These are phyloP conservation scores for Dorcus hopei DNA, from an alignment of 2,888 invertebrate species.

Conservation along the genomic window DNA sequence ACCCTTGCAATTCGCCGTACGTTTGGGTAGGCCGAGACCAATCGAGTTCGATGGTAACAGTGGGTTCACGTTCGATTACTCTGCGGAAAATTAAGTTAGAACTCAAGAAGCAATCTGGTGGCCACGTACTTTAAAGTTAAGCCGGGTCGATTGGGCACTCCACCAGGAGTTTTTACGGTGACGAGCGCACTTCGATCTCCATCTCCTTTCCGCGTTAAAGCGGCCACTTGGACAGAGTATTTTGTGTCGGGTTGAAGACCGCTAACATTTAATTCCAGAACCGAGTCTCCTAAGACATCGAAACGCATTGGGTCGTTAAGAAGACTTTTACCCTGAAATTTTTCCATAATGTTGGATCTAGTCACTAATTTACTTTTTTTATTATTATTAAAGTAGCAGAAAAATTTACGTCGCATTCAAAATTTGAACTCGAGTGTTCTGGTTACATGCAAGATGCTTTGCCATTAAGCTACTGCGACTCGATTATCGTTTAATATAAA, in stretches of 20 bases:
- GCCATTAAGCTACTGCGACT: too few species aligned
- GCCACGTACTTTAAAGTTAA: conserved; percentile 71
- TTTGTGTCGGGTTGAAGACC: conserved; percentile 93
- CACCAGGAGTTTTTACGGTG: conserved; percentile 87
- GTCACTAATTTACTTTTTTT: too few species aligned
- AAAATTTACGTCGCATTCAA: too few species aligned
- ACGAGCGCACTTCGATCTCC: conserved; percentile 87
- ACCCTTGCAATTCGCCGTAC: conserved; percentile 84
- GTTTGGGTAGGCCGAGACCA: conserved; percentile 90
- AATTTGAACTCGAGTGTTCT: too few species aligned
- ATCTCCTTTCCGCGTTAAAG: conserved; percentile 94
- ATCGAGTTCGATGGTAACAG: conserved; percentile 84
- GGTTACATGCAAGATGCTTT: too few species aligned
- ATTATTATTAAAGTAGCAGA: too few species aligned
- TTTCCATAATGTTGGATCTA: background rate
- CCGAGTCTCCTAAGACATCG: conserved; percentile 78
- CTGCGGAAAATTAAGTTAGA: conserved; percentile 48
- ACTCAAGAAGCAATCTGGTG: background rate
- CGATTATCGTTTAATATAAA: too few species aligned
- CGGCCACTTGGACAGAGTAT: conserved; percentile 93
- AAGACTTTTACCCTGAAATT: conserved; percentile 65
- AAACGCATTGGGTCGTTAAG: conserved; percentile 85
- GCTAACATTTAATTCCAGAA: conserved; percentile 77
- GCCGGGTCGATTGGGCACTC: conserved; percentile 82
- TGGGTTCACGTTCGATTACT: conserved; percentile 81